Evolutionary conservation across 2,888 invertebrate genomes (phyloP).

Genomic region (Biston betularia): DNA sequence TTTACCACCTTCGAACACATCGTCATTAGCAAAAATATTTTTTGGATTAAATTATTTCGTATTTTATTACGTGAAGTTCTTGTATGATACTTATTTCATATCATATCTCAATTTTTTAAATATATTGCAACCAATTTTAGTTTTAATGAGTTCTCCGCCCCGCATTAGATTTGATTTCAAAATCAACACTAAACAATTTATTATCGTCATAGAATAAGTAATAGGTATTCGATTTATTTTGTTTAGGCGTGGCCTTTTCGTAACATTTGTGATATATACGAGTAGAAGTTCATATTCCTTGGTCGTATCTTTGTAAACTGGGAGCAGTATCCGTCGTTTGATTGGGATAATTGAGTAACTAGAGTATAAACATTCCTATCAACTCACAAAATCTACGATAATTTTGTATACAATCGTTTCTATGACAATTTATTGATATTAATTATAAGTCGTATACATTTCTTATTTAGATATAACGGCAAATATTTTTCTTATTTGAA

Average conservation of each 20-base stretch:
- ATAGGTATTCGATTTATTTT: background rate
- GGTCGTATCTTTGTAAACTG: constrained; percentile 13
- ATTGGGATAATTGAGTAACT: no score
- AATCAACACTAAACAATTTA: constrained; percentile 21
- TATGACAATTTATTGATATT: no score
- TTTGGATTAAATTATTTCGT: no score
- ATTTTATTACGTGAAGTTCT: background rate
- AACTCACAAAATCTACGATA: no score
- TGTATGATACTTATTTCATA: background rate
- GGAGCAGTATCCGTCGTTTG: no score
- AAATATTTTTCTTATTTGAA: no score
- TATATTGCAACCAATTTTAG: constrained; percentile 3
- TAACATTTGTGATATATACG: constrained; percentile 5
- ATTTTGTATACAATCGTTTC: no score
- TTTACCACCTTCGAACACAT: no score
- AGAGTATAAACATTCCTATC: no score
- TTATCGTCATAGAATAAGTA: background rate
- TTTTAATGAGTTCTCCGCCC: constrained; percentile 24
- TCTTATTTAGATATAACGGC: no score
- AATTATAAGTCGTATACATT: no score
- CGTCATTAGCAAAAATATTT: no score
- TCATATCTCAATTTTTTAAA: background rate
- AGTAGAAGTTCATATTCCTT: background rate
- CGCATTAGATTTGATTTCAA: constrained; percentile 31
- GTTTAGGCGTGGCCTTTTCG: constrained; percentile 14